These are phyloP conservation scores for Andrena bicolor DNA, from an alignment of 2,888 invertebrate genomes.

Conservation along the genomic window DNA sequence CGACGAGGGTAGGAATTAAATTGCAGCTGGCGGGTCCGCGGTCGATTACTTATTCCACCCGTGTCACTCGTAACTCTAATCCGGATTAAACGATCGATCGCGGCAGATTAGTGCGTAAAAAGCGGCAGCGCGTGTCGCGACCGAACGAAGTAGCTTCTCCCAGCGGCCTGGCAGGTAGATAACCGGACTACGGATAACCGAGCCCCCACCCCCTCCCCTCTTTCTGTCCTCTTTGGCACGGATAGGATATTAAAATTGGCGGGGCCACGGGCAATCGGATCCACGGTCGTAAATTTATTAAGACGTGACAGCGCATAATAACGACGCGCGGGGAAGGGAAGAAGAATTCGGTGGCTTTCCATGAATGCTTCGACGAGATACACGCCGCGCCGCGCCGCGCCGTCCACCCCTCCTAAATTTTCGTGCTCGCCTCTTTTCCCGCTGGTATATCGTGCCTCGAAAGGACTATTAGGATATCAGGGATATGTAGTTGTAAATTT, in stretches of 20 bases:
- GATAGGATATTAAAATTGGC: constrained; percentile 68
- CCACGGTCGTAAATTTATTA: constrained; percentile 72
- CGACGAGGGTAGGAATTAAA: constrained; percentile 64
- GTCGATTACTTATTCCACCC: constrained; percentile 72
- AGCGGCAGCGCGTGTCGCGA: constrained; percentile 57
- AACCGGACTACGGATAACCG: constrained; percentile 15
- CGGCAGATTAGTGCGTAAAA: constrained; percentile 72
- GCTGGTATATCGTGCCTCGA: background rate
- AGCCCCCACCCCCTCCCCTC: background rate
- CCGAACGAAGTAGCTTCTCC: background rate
- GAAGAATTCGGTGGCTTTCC: constrained; percentile 5
- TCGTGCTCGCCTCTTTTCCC: background rate
- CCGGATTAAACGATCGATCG: constrained; percentile 76
- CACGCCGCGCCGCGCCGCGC: too few relatives aligned
- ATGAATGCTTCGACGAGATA: background rate
- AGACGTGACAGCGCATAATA: constrained; percentile 72
- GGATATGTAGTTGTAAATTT: constrained; percentile 34
- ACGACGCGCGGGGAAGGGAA: constrained; percentile 14
- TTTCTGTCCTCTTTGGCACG: background rate
- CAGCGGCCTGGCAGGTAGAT: constrained; percentile 29
- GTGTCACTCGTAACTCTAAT: constrained; percentile 75
- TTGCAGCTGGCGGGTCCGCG: constrained; percentile 64
- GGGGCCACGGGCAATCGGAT: constrained; percentile 57
- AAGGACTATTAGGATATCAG: background rate
- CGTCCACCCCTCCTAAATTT: constrained; percentile 13